A percentile compares a stretch with the other conserved stretches of the same genome.
These are phyloP conservation scores for Micronisus gabar DNA, from an alignment of 2,113 vertebrate genomes.

Conservation along the genomic window DNA sequence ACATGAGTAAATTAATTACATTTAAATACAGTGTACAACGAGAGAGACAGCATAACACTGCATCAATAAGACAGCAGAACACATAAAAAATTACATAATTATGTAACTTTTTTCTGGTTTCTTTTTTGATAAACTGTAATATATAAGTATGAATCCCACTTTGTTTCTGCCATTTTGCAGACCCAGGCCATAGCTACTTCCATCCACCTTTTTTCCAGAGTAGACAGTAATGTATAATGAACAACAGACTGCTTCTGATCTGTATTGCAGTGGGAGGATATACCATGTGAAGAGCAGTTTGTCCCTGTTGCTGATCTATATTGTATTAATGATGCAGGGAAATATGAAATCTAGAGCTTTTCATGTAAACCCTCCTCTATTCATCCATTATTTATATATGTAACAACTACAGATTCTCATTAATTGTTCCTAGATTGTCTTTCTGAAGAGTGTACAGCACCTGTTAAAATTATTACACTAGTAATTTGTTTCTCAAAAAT, in stretches of 20 bases:
- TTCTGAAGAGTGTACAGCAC: background rate
- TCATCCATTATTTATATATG: background rate
- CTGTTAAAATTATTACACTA: background rate
- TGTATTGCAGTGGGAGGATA: background rate
- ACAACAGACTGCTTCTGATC: background rate
- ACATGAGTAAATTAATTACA: background rate
- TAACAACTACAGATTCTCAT: background rate
- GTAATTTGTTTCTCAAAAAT: background rate
- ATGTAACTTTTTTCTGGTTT: background rate
- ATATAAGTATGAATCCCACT: background rate
- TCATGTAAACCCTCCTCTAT: background rate
- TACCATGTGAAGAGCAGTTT: background rate
- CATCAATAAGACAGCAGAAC: background rate
- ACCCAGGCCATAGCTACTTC: no score
- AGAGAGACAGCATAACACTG: background rate
- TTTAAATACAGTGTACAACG: background rate
- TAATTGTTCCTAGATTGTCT: background rate
- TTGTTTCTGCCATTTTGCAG: background rate
- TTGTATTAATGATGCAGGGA: background rate
- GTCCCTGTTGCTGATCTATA: background rate
- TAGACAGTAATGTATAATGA: background rate
- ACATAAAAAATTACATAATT: background rate
- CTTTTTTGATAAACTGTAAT: background rate
- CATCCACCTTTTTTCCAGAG: background rate
- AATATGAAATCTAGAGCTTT: background rate